These are phyloP conservation scores for Nomada fabriciana DNA, from an alignment of 2,888 invertebrate species.

Conservation along the genomic window DNA sequence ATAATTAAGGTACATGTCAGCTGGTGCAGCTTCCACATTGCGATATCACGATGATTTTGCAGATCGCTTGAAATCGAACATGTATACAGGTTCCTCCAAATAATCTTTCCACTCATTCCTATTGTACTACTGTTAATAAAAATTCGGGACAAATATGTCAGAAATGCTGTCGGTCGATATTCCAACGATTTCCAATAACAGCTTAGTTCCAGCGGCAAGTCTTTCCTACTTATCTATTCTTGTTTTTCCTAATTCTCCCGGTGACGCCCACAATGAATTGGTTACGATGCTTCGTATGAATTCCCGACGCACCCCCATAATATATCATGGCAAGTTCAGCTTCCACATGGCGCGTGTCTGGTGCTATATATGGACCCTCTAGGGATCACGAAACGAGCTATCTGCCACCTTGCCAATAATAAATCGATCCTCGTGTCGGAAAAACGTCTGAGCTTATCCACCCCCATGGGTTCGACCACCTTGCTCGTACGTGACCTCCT, in stretches of 20 bases:
- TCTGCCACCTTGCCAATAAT: slow-evolving; percentile 76
- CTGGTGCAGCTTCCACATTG: slow-evolving; percentile 26
- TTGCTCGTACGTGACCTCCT: slow-evolving; percentile 53
- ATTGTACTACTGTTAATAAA: too few species aligned
- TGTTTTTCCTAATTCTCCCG: slow-evolving; percentile 41
- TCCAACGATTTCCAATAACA: neutral
- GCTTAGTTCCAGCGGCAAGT: neutral
- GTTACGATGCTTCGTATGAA: slow-evolving; percentile 36
- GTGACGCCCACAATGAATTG: slow-evolving; percentile 51
- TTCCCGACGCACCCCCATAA: slow-evolving; percentile 49
- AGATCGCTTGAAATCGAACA: slow-evolving; percentile 15
- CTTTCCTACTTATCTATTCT: slow-evolving; percentile 31
- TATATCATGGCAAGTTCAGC: slow-evolving; percentile 72
- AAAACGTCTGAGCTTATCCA: slow-evolving; percentile 63
- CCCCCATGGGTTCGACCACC: slow-evolving; percentile 66
- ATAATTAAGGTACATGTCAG: slow-evolving; percentile 66
- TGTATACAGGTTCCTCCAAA: neutral
- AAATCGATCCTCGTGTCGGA: slow-evolving; percentile 73
- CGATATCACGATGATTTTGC: slow-evolving; percentile 59
- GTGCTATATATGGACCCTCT: slow-evolving; percentile 63
- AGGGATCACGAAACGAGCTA: slow-evolving; percentile 67
- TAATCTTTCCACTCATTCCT: slow-evolving; percentile 7
- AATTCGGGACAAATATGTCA: neutral
- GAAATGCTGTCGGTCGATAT: neutral
- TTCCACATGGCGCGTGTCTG: slow-evolving; percentile 77